A percentile compares a stretch with the other conserved stretches of the same genome.
Evolutionary conservation across 2,113 vertebrate genomes (phyloP).

Genomic region (Oceanodroma tethys): DNA sequence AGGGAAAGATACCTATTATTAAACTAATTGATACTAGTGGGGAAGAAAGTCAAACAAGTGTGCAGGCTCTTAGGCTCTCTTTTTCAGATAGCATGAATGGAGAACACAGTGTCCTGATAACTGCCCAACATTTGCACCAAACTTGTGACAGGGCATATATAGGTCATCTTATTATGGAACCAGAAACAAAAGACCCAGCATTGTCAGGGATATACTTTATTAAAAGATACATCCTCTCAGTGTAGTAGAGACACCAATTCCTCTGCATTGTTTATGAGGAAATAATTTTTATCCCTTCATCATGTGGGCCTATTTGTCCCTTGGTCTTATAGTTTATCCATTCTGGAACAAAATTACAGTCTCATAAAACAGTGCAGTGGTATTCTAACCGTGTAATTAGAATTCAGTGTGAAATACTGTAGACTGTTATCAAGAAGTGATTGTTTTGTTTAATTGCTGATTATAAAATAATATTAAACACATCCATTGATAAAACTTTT

Average conservation of each 20-base stretch:
- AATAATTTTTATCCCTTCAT: background rate
- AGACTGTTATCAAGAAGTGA: background rate
- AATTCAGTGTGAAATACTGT: background rate
- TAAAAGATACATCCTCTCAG: background rate
- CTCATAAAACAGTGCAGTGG: background rate
- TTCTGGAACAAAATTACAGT: background rate
- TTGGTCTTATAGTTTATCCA: background rate
- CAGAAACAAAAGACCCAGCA: background rate
- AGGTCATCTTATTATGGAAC: background rate
- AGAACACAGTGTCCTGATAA: background rate
- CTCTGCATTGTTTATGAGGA: background rate
- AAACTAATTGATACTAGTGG: background rate
- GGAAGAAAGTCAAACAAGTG: background rate
- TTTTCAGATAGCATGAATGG: background rate
- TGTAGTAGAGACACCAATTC: background rate
- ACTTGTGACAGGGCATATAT: background rate
- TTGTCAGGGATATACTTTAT: background rate
- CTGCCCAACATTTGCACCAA: background rate
- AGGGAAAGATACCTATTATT: background rate
- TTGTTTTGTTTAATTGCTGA: conserved; percentile 15
- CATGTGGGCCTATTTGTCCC: background rate
- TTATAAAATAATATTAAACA: conserved; percentile 39
- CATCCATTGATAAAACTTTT: background rate
- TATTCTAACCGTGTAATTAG: background rate
- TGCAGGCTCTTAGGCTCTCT: background rate